A percentile compares a stretch with the other conserved stretches of the same genome.
Evolutionary conservation across 2,797 vertebrate species (phyloP).

Genomic region (Phoeniculus purpureus): DNA sequence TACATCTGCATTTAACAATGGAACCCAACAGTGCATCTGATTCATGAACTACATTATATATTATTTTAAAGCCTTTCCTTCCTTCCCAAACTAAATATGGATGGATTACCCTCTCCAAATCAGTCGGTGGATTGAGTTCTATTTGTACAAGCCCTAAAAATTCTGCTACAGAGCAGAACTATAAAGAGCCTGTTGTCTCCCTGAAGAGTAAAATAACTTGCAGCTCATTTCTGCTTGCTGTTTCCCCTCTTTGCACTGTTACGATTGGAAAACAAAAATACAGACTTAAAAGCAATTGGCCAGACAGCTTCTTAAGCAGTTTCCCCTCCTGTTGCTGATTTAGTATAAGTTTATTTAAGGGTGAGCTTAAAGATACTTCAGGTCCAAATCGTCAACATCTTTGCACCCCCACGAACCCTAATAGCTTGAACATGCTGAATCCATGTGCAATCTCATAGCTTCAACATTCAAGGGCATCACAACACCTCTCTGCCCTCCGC

Average conservation of each 20-base stretch:
- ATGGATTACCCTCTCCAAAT: slow-evolving; percentile 58
- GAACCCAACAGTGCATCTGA: slow-evolving; percentile 54
- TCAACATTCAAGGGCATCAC: not conserved
- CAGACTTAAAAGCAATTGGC: not conserved
- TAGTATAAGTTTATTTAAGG: not conserved
- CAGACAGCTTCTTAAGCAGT: not conserved
- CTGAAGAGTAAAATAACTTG: slow-evolving; percentile 27
- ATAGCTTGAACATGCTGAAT: not conserved
- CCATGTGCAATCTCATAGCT: not conserved
- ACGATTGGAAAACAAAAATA: not conserved
- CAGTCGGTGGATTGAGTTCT: slow-evolving; percentile 40
- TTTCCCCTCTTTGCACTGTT: not conserved
- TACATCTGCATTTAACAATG: slow-evolving; percentile 67
- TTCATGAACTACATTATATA: slow-evolving; percentile 59
- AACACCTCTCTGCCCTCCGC: not conserved
- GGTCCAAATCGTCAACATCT: not conserved
- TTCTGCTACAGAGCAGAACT: slow-evolving; percentile 37
- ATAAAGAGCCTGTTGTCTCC: slow-evolving; percentile 48
- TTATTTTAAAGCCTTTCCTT: slow-evolving; percentile 60
- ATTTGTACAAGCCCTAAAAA: slow-evolving; percentile 60
- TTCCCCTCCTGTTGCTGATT: not conserved
- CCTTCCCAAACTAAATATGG: slow-evolving; percentile 74
- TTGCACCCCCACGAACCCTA: not conserved
- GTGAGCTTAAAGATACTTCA: not conserved
- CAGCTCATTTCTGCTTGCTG: slow-evolving; percentile 5